phyloP scores from a whole-genome alignment of 2,113 vertebrate genomes.

The Oenanthe oenanthe region DNA sequence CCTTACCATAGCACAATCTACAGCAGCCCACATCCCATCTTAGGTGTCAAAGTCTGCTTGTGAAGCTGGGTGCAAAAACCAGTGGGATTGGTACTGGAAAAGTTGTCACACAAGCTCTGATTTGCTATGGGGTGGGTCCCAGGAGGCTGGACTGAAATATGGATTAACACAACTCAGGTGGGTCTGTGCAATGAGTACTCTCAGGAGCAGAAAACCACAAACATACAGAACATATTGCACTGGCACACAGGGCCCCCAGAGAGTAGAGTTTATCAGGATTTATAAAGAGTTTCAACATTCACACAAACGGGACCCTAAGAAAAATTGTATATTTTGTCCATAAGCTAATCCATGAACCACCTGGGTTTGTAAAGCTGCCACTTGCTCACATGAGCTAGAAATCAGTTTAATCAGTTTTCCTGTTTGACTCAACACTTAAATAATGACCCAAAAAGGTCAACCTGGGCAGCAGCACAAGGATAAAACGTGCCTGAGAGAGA shows the following conservation, averaged over 20 bases:
- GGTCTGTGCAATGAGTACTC: not conserved
- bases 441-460: not conserved
- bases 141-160: not conserved
- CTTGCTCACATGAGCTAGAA: not conserved
- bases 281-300: not conserved
- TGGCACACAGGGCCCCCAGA: not conserved
- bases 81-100: not conserved
- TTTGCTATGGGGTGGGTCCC: not conserved
- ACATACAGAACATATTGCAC: fast-evolving
- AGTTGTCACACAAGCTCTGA: not conserved
- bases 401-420: not conserved
- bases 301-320: not conserved
- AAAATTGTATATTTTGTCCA: not conserved
- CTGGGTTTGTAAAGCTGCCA: not conserved
- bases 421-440: fast-evolving
- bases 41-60: not conserved
- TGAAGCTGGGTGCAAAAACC: not conserved
- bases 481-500: fast-evolving
- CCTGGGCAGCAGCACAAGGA: not conserved
- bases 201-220: not conserved
- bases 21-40: not conserved
- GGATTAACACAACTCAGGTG: not conserved
- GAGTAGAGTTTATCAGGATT: not conserved
- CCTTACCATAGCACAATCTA: not conserved
- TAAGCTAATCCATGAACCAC: not conserved